phyloP scores from a whole-genome alignment of 64 coral and sea anemone genomes.

The Montipora cactus region DNA sequence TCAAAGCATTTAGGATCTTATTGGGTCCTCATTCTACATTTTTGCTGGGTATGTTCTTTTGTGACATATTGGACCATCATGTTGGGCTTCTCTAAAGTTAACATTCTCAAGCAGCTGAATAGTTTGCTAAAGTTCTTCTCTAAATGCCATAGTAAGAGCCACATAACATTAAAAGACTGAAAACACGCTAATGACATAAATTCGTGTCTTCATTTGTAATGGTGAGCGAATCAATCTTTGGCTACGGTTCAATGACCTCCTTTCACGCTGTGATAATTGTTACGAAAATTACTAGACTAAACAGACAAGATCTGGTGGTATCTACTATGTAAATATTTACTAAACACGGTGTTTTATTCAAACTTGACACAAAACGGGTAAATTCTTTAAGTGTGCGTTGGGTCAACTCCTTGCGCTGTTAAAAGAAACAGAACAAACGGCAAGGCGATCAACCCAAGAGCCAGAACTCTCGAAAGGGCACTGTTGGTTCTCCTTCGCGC shows the following conservation, averaged over 20 bases:
- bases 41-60: too few species aligned
- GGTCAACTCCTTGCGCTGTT: background rate
- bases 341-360: background rate
- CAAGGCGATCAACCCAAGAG: background rate
- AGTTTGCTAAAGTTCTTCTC: too few species aligned
- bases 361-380: background rate
- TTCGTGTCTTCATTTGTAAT: background rate
- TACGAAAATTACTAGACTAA: background rate
- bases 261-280: conserved; percentile 8
- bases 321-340: conserved; percentile 22
- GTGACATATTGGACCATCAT: too few species aligned
- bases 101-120: too few species aligned
- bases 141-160: too few species aligned
- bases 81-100: too few species aligned
- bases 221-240: background rate
- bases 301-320: background rate
- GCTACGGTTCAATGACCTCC: background rate
- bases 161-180: background rate
- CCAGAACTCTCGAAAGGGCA: background rate
- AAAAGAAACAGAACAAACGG: background rate
- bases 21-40: too few species aligned
- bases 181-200: conserved; percentile 1
- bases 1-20: background rate
- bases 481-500: conserved; percentile 22
- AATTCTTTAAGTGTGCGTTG: background rate